These are phyloP conservation scores for Torymus aiolomorphi DNA, from an alignment of 2,888 invertebrate species.

Conservation along the genomic window DNA sequence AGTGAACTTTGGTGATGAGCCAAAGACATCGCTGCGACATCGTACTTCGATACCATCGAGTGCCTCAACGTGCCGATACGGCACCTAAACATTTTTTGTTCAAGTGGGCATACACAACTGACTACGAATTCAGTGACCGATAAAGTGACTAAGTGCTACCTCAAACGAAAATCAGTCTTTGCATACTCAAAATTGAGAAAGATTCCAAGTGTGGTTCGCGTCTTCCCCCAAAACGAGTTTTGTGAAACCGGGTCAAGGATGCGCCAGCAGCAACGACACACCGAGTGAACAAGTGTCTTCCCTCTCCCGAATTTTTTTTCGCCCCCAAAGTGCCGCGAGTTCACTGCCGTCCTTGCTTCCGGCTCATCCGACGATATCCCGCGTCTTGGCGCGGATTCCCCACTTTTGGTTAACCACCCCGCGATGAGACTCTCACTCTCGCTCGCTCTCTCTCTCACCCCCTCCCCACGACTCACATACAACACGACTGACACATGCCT, in stretches of 20 bases:
- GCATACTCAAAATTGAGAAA: conserved; percentile 14
- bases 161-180: conserved; percentile 6
- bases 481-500: conserved; percentile 21
- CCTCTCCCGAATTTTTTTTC: not conserved
- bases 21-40: not conserved
- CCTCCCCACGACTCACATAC: conserved; percentile 3
- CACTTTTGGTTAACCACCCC: conserved; percentile 24
- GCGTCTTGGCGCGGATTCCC: conserved; percentile 13
- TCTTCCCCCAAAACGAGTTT: not conserved
- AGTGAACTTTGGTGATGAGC: conserved; percentile 25
- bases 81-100: not conserved
- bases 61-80: not conserved
- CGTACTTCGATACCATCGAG: no score
- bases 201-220: conserved; percentile 43
- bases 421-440: conserved; percentile 20
- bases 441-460: not conserved
- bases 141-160: conserved; percentile 41
- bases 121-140: not conserved
- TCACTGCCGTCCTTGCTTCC: conserved; percentile 45
- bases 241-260: conserved; percentile 25
- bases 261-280: conserved; percentile 29
- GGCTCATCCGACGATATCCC: conserved; percentile 35
- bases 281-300: conserved; percentile 52
- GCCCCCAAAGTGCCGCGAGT: conserved; percentile 45
- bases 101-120: not conserved